Evolutionary conservation across 1,140 invertebrate genomes (phyloP), one percentile per base, ranked within the genome.

Genomic region (Dufourea novaeangliae): DNA sequence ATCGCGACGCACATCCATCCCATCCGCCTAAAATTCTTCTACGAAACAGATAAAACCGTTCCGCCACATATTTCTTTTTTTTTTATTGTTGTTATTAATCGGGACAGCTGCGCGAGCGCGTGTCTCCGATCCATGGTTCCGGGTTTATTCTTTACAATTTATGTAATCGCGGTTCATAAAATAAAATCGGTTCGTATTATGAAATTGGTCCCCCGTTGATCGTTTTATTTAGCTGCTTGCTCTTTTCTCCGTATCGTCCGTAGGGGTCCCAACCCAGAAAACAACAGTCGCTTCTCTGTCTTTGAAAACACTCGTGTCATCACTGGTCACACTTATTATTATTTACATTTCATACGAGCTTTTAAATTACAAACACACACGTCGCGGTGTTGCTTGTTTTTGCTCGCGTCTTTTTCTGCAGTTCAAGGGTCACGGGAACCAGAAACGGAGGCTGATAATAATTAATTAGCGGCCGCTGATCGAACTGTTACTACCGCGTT

Each of bases 1-100:
- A 46, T 1, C 22, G 70, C 50, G 46, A 72, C 69, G 2, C 39
- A 11, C 12, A 14, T 34, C 12, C 63, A 44, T 74, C 25, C 12
- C 63, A 44, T 74, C 25, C 50, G n/a, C 10, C 62, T 12, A 39
- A 74, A n/a, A 66, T 74, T 66, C 44, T 4, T 41, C 25, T 37
- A 8, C 6, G 5, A 17, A 4, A 2, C 50, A 6, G 37, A 56
- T 20, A 44, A 22, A 46, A 32, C 11, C 22, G 22, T 68, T 32
- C 12, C 12, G 22, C 22, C 1, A 1, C 8, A 37, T 37, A 8
- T 37, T 37, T 8, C 3, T 8, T 3, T 37, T 8, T 37, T 37
- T 37, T 37, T 37, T 37, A 37, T 3, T 8, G 34, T n/a, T n/a
- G n/a, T n/a, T n/a, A 37, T 37, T 8, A 8, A 37, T 3, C 34